These are phyloP conservation scores for Heliconius melpomene DNA, from an alignment of 1,140 invertebrate species.

Conservation along the genomic window DNA sequence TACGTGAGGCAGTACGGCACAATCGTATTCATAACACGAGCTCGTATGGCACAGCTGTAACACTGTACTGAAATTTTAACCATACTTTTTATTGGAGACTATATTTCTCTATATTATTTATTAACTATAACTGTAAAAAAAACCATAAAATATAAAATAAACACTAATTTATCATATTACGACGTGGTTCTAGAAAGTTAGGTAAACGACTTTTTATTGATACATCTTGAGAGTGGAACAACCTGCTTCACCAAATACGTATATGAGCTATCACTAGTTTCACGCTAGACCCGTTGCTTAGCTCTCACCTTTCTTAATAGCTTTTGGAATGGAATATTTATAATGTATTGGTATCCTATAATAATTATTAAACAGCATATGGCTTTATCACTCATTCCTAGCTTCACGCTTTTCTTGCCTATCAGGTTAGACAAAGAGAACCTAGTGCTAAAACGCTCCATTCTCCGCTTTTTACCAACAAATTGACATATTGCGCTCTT, in stretches of 20 bases:
- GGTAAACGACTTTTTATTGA: conserved; percentile 58
- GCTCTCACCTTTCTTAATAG: conserved; percentile 59
- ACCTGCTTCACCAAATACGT: conserved; percentile 55
- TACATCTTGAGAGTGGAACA: conserved; percentile 46
- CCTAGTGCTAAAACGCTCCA: no score
- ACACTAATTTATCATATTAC: conserved; percentile 16
- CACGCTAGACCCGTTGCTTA: conserved; percentile 49
- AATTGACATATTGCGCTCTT: no score
- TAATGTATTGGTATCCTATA: neutral
- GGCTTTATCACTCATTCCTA: no score
- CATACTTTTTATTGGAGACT: conserved; percentile 23
- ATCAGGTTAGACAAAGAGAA: no score
- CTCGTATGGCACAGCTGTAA: neutral
- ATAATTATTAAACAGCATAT: no score
- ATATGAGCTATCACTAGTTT: conserved; percentile 60
- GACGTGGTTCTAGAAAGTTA: conserved; percentile 64
- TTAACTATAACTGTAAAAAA: neutral
- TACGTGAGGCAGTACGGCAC: neutral
- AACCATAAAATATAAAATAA: neutral
- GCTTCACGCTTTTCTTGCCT: no score
- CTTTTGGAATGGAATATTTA: conserved; percentile 19
- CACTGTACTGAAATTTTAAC: no score
- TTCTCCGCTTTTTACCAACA: no score
- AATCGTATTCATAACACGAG: neutral
- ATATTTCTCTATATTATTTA: neutral